Base-by-base conservation (phyloP, 2,797 vertebrate species). In the Lacerta viridis region DNA sequence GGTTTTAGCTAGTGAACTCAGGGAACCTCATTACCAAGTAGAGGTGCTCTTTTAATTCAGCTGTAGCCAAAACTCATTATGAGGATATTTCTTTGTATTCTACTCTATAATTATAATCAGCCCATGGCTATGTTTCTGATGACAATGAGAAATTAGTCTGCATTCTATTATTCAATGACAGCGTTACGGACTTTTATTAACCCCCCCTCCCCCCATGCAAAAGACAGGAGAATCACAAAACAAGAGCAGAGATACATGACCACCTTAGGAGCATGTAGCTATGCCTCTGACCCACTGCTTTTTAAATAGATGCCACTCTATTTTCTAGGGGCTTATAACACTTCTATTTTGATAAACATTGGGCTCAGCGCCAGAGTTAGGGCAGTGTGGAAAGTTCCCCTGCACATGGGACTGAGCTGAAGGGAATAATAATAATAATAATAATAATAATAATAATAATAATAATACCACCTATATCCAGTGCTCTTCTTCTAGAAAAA, bases 301-400 rank as follows among this genome's bases (percentile, higher is more conserved):
- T 85, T 91, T 87, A 92, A 93, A 91, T 72, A 66, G 86, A 83
- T 91, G 82, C 88, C 88, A 90, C 66, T 43, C 89, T 75, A 78
- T 94, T 94, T 93, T 94, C 90, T 90, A 87, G 27, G 71, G 80
- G 41, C 89, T 92, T 92, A 89, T 93, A 90, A 89, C 89, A 92
- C 90, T 91, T 3, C 1, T 87, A 88, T 79, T 82, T 79, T 92
- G 91, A 93, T 93, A 93, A 95, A 93, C 80, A 89, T 55, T 85
- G 77, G 89, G 79, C 61, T 50, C 13, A 50, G 50, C 13, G 0
- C 11, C 50, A 50, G 50, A 50, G 50, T 50, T 15, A 15, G 50
- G 50, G 50, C 50, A 50, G 3, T 13, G 50, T 50, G 13, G 50
- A 13, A 13, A 50, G 50, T 13, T 50, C 50, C 13, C 46, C 46